Percentiles rank a stretch among this genome's conserved stretches.
These are phyloP conservation scores for Spermophilus dauricus DNA, from an alignment of 2,113 vertebrate genomes.

Conservation along the genomic window DNA sequence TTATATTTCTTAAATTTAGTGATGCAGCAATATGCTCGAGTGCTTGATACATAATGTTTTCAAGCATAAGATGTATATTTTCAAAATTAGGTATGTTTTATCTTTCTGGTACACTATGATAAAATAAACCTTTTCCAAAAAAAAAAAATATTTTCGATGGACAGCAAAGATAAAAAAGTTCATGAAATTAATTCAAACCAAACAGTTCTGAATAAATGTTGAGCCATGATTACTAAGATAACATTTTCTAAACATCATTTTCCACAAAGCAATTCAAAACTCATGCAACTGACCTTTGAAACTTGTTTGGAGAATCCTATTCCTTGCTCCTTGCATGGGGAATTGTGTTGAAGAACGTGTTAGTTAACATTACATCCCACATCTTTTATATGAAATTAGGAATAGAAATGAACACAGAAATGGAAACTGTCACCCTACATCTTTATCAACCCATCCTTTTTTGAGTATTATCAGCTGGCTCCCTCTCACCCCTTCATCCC, in stretches of 20 bases:
- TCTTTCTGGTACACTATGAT: conserved; percentile 13
- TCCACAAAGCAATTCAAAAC: conserved; percentile 50
- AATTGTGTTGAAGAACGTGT: conserved; percentile 68
- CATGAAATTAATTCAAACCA: conserved; percentile 50
- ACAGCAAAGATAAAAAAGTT: background rate
- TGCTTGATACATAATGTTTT: background rate
- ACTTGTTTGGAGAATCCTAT: conserved; percentile 32
- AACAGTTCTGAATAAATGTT: conserved; percentile 47
- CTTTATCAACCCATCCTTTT: background rate
- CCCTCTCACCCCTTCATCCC: background rate
- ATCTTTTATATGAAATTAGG: conserved; percentile 28
- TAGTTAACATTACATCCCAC: conserved; percentile 54
- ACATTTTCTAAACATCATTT: conserved; percentile 46
- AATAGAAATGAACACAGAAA: conserved; percentile 52
- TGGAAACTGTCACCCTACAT: background rate
- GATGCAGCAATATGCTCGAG: background rate
- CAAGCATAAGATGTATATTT: conserved; percentile 4
- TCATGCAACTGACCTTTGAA: conserved; percentile 46
- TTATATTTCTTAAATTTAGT: background rate
- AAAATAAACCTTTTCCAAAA: conserved; percentile 23
- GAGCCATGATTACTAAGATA: conserved; percentile 14
- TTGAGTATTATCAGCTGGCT: background rate
- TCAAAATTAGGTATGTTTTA: conserved; percentile 49
- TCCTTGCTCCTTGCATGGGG: conserved; percentile 46
- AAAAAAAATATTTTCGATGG: background rate